Base-by-base conservation (phyloP, 2,888 invertebrate species). In the Nephrocerus scutellatus region DNA sequence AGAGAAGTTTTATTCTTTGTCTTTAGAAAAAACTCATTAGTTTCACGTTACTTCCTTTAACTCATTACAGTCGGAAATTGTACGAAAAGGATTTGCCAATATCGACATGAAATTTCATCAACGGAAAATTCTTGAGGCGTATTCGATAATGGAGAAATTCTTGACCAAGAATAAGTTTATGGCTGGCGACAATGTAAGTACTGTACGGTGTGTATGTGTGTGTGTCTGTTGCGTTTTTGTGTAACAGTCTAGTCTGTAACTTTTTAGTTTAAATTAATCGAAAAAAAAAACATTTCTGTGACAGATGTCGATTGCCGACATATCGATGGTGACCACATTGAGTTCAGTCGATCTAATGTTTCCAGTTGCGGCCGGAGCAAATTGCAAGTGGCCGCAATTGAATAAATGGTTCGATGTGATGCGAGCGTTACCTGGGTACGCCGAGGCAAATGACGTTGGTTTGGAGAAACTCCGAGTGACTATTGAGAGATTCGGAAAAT, bases 221-320 rank as follows among this genome's bases (percentile, higher is more conserved):
- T 12, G 6, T 12, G 13, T 12, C n/a, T 26, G 26, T 48, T 18
- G 8, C 3, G 14, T n/a, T 19, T 2, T 26, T 8, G 14, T 13
- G 26, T 7, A n/a, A 26, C 7, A 13, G 12, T 26, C 14, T 26
- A 10, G 12, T 16, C 15, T 36, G 29, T 18, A 34, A 33, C 37
- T 31, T 49, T 30, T 33, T 38, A 36, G 9, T 22, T 37, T 31
- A 15, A 9, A 25, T 16, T 15, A n/a, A n/a, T n/a, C n/a, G n/a
- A n/a, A n/a, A n/a, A n/a, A n/a, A n/a, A n/a, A n/a, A n/a, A n/a
- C n/a, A n/a, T 45, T 36, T 19, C 30, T 12, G 23, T 49, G 50
- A 30, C 41, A 66, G 66, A 43, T 63, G 43, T 64, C 67, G 32
- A 61, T 72, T 43, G 72, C 72, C 30, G 72, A 72, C 54, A 56